Base-by-base conservation (phyloP, 2,888 invertebrate genomes). In the Harpalus rubripes region DNA sequence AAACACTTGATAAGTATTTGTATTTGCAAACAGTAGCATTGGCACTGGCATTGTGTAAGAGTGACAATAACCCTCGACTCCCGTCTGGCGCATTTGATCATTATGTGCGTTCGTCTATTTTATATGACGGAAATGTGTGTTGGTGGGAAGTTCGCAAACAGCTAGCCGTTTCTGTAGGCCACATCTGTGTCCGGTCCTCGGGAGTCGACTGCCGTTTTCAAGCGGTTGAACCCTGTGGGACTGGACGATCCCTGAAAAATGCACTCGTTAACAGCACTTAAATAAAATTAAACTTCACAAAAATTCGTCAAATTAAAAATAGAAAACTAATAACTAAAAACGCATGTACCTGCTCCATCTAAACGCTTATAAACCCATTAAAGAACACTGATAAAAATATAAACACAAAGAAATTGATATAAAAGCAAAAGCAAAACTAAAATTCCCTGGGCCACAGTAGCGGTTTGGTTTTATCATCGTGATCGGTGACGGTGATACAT, bases 91-190 rank as follows among this genome's bases (percentile, higher is more conserved):
- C 41, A 81, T 52, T 12, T 52, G 12, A 52, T 52, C 44, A 52
- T 52, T 52, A 52, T 52, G 44, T 52, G 10, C 44, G 44, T 52
- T 52, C 81, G 32, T 68, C 26, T 58, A 56, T 52, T 58, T 32
- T 63, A 32, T 22, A 44, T 26, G 32, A 10, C 39, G 18, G 15
- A 68, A 8, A 61, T 74, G 76, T 76, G 61, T 87, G 88, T 88
- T 89, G 88, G 90, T 90, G 89, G 91, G 91, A 91, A 91, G 90
- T 91, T 91, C 91, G 90, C 88, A 90, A 93, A 92, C 94, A 94
- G 93, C 93, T 93, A 93, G 93, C 94, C 94, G 94, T 94, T 94
- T 93, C 93, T 94, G 94, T 94, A 92, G 93, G 93, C 93, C 94
- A 92, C 92, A 91, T 89, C 90, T 89, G 89, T 89, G 89, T 91